Conservation (phyloP, 2,888 invertebrate genomes). For the Lithophane ornitopus region DNA sequence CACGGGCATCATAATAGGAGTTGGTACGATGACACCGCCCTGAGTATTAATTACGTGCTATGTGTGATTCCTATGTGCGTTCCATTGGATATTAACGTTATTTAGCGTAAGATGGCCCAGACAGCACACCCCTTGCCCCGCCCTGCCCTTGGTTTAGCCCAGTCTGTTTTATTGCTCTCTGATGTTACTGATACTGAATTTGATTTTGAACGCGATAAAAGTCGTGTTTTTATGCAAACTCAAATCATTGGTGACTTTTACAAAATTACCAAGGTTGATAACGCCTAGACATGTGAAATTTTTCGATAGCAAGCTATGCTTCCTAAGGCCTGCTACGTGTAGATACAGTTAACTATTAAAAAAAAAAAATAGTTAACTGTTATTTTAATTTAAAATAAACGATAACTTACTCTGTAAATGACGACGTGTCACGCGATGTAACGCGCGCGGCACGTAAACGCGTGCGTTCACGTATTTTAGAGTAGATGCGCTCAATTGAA, state of each 20-base stretch:
- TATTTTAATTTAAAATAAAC: neutral
- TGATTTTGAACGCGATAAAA: neutral
- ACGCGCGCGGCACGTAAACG: conserved; percentile 42
- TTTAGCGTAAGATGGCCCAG: neutral
- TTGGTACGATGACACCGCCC: neutral
- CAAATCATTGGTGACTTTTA: neutral
- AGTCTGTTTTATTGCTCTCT: neutral
- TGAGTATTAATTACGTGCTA: neutral
- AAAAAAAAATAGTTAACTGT: too few relatives aligned
- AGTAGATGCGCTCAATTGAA: conserved; percentile 11
- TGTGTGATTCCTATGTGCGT: neutral
- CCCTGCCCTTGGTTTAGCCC: too few relatives aligned
- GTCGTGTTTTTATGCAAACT: neutral
- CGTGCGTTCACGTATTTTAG: conserved; percentile 40
- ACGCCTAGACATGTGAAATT: neutral
- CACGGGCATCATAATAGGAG: conserved; percentile 22
- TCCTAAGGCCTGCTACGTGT: neutral
- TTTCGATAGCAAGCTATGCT: neutral
- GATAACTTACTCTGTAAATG: conserved; percentile 3
- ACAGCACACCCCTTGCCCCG: too few relatives aligned
- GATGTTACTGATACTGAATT: neutral
- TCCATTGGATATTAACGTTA: neutral
- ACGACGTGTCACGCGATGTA: conserved; percentile 15
- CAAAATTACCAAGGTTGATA: neutral
- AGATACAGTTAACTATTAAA: conserved; percentile 16